phyloP scores from a whole-genome alignment of 2,797 vertebrate species.

The Alauda arvensis region DNA sequence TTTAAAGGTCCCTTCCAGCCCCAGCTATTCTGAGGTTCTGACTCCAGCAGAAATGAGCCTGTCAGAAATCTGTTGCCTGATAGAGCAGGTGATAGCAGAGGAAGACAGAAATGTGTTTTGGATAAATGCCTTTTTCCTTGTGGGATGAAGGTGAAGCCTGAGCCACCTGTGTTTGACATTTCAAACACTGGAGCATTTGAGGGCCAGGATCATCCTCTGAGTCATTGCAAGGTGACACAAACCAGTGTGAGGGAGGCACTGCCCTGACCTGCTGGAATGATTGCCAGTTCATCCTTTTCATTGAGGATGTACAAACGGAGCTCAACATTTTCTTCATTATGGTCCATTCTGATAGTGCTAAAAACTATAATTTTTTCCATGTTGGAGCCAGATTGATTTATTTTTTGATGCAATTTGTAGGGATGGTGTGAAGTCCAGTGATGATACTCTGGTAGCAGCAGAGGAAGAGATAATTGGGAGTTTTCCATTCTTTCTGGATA shows the following conservation, averaged over 20 bases:
- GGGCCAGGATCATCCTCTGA: not conserved
- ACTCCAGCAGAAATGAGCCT: not conserved
- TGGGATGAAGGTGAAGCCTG: not conserved
- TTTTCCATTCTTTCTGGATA: not conserved
- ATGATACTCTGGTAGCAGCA: not conserved
- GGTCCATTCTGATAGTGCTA: not conserved
- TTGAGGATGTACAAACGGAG: not conserved
- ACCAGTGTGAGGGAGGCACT: not conserved
- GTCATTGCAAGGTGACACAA: not conserved
- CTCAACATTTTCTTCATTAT: not conserved
- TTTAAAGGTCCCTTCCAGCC: not conserved
- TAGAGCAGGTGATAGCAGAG: not conserved
- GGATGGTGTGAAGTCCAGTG: not conserved
- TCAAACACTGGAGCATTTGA: not conserved
- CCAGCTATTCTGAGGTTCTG: not conserved
- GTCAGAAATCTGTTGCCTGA: not conserved
- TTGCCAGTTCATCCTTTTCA: not conserved
- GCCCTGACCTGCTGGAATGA: not conserved
- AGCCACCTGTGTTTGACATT: not conserved
- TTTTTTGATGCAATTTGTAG: not conserved
- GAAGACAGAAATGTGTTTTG: fast-evolving
- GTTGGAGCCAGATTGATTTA: not conserved
- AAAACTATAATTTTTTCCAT: not conserved
- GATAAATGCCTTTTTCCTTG: not conserved
- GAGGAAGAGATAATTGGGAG: not conserved